These are phyloP conservation scores for Calephelis perditalis DNA, from an alignment of 2,888 invertebrate species.

Conservation along the genomic window DNA sequence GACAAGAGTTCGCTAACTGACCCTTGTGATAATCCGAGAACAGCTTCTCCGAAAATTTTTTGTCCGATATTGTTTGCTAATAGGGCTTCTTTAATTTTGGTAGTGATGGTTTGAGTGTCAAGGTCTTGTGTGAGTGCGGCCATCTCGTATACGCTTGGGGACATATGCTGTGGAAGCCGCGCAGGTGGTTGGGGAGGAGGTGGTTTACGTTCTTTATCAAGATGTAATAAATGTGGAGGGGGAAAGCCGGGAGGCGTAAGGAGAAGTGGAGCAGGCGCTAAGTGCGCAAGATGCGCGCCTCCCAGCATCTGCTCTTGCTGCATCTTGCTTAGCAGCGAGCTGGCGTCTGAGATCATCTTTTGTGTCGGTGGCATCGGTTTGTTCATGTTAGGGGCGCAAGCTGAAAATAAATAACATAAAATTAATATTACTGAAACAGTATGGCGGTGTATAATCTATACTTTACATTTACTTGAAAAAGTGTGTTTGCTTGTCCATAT, in stretches of 20 bases:
- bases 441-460: too few species aligned
- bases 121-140: conserved; percentile 97
- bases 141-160: conserved; percentile 98
- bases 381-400: conserved; percentile 81
- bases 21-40: conserved; percentile 96
- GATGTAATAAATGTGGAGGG: conserved; percentile 83
- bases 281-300: conserved; percentile 72
- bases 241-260: conserved; percentile 87
- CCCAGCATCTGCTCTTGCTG: conserved; percentile 83
- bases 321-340: conserved; percentile 81
- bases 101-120: conserved; percentile 97
- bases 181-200: conserved; percentile 80
- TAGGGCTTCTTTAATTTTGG: conserved; percentile 97
- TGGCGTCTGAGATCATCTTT: conserved; percentile 87
- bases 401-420: conserved; percentile 50
- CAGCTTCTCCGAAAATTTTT: conserved; percentile 98
- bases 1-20: conserved; percentile 98
- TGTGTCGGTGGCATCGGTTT: conserved; percentile 88
- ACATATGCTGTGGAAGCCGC: conserved; percentile 89
- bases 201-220: conserved; percentile 77
- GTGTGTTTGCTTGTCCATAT: too few species aligned
- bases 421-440: too few species aligned
- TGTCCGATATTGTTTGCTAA: conserved; percentile 98
- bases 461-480: too few species aligned
- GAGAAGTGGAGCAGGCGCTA: conserved; percentile 80